Base-by-base conservation (phyloP, 2,113 vertebrate species). In the Sarotherodon lohbergeri region DNA sequence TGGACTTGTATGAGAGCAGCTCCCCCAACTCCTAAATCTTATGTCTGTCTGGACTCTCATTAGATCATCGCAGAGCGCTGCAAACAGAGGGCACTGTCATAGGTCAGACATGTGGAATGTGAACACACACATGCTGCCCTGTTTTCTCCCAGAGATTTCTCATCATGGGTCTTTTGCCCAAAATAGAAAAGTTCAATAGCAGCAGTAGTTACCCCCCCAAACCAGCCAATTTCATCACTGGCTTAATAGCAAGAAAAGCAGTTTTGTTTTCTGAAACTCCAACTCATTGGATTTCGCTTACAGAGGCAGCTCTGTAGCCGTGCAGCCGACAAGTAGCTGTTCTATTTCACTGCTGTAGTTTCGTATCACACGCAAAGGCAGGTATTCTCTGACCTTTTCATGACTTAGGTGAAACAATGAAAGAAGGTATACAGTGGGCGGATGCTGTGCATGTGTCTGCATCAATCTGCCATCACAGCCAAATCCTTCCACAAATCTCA, bases 71-170 rank as follows among this genome's bases (percentile, higher is more conserved):
- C 96, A 96, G 97, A 97, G 96, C 81, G 63, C 96, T 94, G 95
- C 96, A 95, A 96, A 97, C 91, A 97, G 96, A 96, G 96, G 96
- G 94, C 97, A 96, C 96, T 97, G 97, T 97, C 97, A 97, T 95
- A 96, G 96, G 96, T 97, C 96, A 97, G 96, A 97, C 97, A 97
- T 97, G 97, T 97, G 98, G 97, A 98, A 98, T 97, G 97, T 95
- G 96, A 96, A 82, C 90, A 85, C 89, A 92, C 84, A 93, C 96
- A 97, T 95, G 96, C 96, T 95, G 94, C 95, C 92, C 96, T 96
- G 97, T 97, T 98, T 97, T 97, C 97, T 88, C 88, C 82, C 76
- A 84, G 80, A 89, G 91, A 94, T 89, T 98, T 96, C 94, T 94
- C 95, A 93, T 96, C 96, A 95, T 94, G 93, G 95, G 95, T 59